phyloP scores from a whole-genome alignment of 1,140 invertebrate species.

The Sycophaga agraensis region DNA sequence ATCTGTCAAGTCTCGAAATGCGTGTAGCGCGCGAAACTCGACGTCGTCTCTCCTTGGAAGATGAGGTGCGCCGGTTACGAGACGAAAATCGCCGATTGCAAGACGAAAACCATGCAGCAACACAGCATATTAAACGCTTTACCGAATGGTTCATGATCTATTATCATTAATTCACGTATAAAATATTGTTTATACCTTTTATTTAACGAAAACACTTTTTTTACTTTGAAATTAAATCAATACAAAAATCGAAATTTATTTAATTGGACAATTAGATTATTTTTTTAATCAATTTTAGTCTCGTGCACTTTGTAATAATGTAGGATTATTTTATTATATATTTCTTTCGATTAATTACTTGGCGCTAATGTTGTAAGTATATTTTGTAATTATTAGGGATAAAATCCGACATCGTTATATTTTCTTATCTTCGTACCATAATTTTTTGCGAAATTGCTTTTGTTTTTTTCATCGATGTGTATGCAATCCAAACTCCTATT shows the following conservation, averaged over 20 bases:
- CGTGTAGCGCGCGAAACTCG: slow-evolving; percentile 66
- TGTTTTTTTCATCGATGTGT: slow-evolving; percentile 4
- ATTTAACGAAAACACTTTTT: too few species aligned
- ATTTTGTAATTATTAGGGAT: slow-evolving; percentile 27
- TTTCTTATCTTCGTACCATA: not conserved
- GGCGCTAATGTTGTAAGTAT: slow-evolving; percentile 12
- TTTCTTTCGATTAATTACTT: slow-evolving; percentile 2
- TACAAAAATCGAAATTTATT: not conserved
- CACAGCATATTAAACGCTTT: slow-evolving; percentile 84
- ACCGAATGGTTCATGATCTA: slow-evolving; percentile 81
- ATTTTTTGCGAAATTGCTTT: not conserved
- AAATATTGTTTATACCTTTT: too few species aligned
- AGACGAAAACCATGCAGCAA: slow-evolving; percentile 85
- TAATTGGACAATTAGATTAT: not conserved
- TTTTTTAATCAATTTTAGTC: slow-evolving; percentile 10
- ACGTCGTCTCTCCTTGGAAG: slow-evolving; percentile 65
- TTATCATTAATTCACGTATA: slow-evolving; percentile 8
- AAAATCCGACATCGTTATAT: slow-evolving; percentile 12
- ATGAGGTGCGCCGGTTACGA: slow-evolving; percentile 74
- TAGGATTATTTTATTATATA: not conserved
- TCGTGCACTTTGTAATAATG: not conserved
- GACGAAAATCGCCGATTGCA: slow-evolving; percentile 84
- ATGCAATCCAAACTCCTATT: slow-evolving; percentile 12
- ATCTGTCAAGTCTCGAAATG: slow-evolving; percentile 66
- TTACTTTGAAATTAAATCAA: not conserved